Evolutionary conservation across 92 coral and sea anemone genomes (phyloP).

Genomic region (Muricea muricata): DNA sequence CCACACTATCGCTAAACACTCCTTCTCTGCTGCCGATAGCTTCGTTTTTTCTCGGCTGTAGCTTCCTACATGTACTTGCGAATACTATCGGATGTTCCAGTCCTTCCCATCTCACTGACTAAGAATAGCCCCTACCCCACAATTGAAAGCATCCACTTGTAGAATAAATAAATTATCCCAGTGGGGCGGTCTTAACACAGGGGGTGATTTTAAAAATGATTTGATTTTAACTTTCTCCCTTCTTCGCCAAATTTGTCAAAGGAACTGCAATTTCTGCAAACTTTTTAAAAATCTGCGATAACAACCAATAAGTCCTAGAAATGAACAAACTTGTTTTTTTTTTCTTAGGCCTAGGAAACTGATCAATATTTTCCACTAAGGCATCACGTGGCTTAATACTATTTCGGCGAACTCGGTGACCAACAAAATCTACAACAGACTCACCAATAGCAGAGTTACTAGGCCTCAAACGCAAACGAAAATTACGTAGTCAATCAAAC

Average conservation of each 20-base stretch:
- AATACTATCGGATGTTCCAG: constrained; percentile 44
- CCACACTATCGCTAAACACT: constrained; percentile 64
- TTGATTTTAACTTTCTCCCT: not conserved
- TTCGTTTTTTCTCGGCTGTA: constrained; percentile 45
- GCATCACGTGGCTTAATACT: constrained; percentile 43
- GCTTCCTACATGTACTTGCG: constrained; percentile 42
- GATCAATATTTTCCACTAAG: constrained; percentile 22
- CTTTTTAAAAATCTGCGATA: constrained; percentile 45
- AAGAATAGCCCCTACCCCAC: constrained; percentile 60
- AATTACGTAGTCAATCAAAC: constrained; percentile 50
- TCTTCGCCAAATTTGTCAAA: constrained; percentile 39
- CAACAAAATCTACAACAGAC: constrained; percentile 50
- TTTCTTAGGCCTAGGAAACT: constrained; percentile 59
- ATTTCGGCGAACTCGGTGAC: constrained; percentile 57
- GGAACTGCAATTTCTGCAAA: constrained; percentile 36
- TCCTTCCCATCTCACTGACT: constrained; percentile 41
- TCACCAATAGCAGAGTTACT: constrained; percentile 58
- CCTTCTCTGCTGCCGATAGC: constrained; percentile 50
- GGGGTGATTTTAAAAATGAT: constrained; percentile 8
- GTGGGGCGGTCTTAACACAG: constrained; percentile 54
- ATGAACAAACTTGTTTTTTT: constrained; percentile 58
- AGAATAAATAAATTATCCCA: constrained; percentile 60
- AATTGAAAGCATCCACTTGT: constrained; percentile 68
- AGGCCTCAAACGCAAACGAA: constrained; percentile 47
- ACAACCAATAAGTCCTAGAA: constrained; percentile 51